phyloP scores from a whole-genome alignment of 2,797 vertebrate species.

The Sternarchorhynchus goeldii region DNA sequence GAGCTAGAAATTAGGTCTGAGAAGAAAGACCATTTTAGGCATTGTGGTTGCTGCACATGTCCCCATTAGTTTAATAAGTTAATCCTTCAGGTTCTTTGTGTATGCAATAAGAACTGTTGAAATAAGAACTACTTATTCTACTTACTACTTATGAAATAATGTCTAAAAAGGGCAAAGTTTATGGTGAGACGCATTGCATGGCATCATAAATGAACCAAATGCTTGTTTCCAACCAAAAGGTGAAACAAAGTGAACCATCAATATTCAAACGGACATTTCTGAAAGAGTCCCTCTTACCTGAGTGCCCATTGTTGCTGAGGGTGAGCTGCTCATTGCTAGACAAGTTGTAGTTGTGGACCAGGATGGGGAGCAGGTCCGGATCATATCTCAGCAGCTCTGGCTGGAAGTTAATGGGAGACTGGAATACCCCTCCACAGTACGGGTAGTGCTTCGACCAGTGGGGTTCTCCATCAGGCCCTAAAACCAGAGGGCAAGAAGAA shows the following conservation, averaged over 20 bases:
- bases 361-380: slow-evolving; percentile 80
- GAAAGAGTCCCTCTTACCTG: slow-evolving; percentile 77
- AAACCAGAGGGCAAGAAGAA: slow-evolving; percentile 21
- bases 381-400: slow-evolving; percentile 85
- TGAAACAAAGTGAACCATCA: neutral
- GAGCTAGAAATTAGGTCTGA: slow-evolving; percentile 63
- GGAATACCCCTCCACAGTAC: slow-evolving; percentile 85
- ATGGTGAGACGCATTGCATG: neutral
- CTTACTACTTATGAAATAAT: too few relatives aligned
- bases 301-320: slow-evolving; percentile 91
- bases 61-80: slow-evolving; percentile 33
- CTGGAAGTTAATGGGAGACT: slow-evolving; percentile 91
- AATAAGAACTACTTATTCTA: neutral
- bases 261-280: neutral
- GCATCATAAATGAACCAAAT: neutral
- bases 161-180: neutral
- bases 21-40: slow-evolving; percentile 40
- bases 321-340: slow-evolving; percentile 76
- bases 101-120: neutral
- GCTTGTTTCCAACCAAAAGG: neutral
- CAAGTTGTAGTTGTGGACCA: slow-evolving; percentile 84
- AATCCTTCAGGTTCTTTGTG: slow-evolving; percentile 30
- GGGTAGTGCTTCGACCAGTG: slow-evolving; percentile 84
- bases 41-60: slow-evolving; percentile 28
- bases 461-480: slow-evolving; percentile 84